A percentile compares a stretch with the other conserved stretches of the same genome.
Evolutionary conservation across 2,113 vertebrate species (phyloP).

Genomic region (Solea solea): DNA sequence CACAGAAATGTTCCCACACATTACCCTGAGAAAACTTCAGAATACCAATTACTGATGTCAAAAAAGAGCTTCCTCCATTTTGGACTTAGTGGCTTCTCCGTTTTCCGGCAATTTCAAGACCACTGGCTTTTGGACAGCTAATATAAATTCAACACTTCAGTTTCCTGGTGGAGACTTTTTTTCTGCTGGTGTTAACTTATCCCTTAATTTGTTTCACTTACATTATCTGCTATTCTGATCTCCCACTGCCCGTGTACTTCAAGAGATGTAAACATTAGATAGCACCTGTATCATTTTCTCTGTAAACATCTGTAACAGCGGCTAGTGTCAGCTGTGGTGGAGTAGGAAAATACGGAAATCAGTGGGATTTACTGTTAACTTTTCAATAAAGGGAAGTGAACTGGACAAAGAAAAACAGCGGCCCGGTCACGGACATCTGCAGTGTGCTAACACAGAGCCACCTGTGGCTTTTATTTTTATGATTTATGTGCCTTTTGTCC

Average conservation of each 20-base stretch:
- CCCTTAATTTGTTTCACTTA: not conserved
- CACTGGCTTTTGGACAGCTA: not conserved
- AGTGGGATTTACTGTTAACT: not conserved
- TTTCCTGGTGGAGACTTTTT: not conserved
- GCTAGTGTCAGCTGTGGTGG: not conserved
- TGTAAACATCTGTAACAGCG: not conserved
- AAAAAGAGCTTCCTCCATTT: no score
- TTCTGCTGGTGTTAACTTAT: not conserved
- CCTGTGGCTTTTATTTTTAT: slow-evolving; percentile 12
- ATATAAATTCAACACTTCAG: not conserved
- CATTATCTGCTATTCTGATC: not conserved
- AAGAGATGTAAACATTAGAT: not conserved
- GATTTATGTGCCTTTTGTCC: not conserved
- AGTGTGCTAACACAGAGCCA: not conserved
- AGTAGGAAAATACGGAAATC: not conserved
- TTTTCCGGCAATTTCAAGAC: not conserved
- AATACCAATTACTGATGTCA: not conserved
- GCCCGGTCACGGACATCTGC: not conserved
- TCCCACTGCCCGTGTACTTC: not conserved
- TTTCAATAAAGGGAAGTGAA: not conserved
- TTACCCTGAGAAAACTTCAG: not conserved
- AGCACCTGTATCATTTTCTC: not conserved
- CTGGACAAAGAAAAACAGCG: not conserved
- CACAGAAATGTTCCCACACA: not conserved
- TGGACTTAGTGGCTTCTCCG: not conserved